Conservation (phyloP, 2,888 invertebrate species). For the Aproaerema taeniolella region DNA sequence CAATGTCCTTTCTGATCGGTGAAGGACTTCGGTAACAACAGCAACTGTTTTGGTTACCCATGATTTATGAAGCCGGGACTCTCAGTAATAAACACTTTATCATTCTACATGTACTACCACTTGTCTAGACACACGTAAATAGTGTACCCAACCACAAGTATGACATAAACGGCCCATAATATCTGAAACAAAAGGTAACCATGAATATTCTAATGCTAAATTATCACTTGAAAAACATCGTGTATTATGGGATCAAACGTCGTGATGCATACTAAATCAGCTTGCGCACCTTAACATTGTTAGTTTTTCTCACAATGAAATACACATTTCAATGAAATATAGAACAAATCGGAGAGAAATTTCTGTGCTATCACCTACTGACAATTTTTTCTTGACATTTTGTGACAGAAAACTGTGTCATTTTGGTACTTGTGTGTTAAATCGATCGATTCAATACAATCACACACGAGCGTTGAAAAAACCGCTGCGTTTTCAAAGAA, state of each 20-base stretch:
- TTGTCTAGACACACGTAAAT: slow-evolving; percentile 53
- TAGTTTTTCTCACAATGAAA: slow-evolving; percentile 27
- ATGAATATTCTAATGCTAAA: slow-evolving; percentile 44
- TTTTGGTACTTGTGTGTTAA: too few relatives aligned
- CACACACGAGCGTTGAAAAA: neutral
- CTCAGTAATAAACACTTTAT: slow-evolving; percentile 48
- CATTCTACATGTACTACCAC: slow-evolving; percentile 56
- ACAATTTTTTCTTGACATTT: slow-evolving; percentile 14
- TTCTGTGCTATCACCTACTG: slow-evolving; percentile 24
- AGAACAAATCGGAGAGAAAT: slow-evolving; percentile 28
- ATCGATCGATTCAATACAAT: too few relatives aligned
- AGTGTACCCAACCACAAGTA: slow-evolving; percentile 54
- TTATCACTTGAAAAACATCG: slow-evolving; percentile 23
- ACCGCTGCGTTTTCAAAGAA: neutral
- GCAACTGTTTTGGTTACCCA: slow-evolving; percentile 89
- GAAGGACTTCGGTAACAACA: slow-evolving; percentile 84
- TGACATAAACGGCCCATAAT: slow-evolving; percentile 62
- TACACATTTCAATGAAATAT: slow-evolving; percentile 40
- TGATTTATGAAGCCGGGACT: slow-evolving; percentile 46
- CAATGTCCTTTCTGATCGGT: slow-evolving; percentile 77
- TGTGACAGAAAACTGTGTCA: too few relatives aligned
- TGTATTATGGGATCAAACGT: too few relatives aligned
- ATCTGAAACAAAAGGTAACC: slow-evolving; percentile 65
- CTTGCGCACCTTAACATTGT: slow-evolving; percentile 37
- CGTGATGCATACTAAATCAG: slow-evolving; percentile 20